Percentiles rank a stretch among this genome's conserved stretches.
Conservation (phyloP, 2,888 invertebrate species). For the Temnothorax rugatulus region DNA sequence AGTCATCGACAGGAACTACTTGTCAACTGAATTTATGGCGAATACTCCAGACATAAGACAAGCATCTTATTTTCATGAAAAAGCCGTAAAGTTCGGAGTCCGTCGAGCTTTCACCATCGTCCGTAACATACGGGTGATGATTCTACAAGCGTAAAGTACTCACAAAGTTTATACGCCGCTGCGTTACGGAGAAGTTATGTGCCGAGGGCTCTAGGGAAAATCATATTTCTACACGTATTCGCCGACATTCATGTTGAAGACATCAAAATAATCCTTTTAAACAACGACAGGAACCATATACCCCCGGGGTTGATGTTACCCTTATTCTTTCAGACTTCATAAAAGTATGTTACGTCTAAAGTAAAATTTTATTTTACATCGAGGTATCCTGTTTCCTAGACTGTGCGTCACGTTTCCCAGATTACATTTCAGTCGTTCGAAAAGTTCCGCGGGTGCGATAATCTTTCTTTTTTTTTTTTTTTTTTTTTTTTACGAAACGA, state of each 20-base stretch:
- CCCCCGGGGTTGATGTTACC: conserved; percentile 22
- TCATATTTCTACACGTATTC: conserved; percentile 63
- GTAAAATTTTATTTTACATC: conserved; percentile 62
- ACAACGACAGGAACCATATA: conserved; percentile 47
- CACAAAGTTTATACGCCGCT: conserved; percentile 69
- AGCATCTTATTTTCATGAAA: conserved; percentile 73
- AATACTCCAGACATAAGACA: conserved; percentile 59
- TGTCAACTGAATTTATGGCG: conserved; percentile 67
- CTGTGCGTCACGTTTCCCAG: conserved; percentile 27
- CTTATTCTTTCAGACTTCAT: conserved; percentile 55
- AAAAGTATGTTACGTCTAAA: conserved; percentile 40
- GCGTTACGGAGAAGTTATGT: conserved; percentile 65
- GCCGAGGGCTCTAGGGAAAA: conserved; percentile 60
- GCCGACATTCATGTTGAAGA: conserved; percentile 45
- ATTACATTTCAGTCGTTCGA: conserved; percentile 43
- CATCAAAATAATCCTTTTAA: conserved; percentile 70
- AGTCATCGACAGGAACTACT: conserved; percentile 38
- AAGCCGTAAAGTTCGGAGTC: conserved; percentile 69
- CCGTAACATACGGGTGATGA: conserved; percentile 71
- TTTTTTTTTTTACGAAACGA: conserved; percentile 1
- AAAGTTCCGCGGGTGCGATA: background rate
- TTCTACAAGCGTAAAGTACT: conserved; percentile 67
- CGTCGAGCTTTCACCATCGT: conserved; percentile 59
- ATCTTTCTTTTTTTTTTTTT: background rate
- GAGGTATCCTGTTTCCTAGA: conserved; percentile 35